phyloP scores from a whole-genome alignment of 1,140 invertebrate species.

The Carposina sasakii region DNA sequence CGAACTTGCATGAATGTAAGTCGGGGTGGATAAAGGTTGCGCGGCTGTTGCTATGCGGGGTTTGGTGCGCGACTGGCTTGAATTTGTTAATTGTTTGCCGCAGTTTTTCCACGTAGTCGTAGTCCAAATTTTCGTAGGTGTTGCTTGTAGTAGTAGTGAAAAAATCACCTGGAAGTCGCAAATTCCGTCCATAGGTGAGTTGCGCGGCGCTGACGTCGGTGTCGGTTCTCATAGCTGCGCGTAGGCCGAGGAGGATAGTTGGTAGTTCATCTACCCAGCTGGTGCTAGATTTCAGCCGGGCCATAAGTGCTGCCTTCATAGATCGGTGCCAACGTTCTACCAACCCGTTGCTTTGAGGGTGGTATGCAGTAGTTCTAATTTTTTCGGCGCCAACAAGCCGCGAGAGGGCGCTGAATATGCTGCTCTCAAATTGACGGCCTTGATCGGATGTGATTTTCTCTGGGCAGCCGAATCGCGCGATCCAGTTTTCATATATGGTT shows the following conservation, averaged over 20 bases:
- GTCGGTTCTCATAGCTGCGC: conserved; percentile 13
- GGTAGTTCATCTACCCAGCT: conserved; percentile 20
- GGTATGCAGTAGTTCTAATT: conserved; percentile 27
- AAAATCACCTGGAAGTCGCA: not conserved
- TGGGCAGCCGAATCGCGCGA: conserved; percentile 46
- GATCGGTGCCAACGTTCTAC: conserved; percentile 46
- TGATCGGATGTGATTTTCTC: conserved; percentile 38
- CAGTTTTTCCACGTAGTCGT: not conserved
- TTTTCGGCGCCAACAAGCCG: conserved; percentile 19
- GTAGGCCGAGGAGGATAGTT: conserved; percentile 31
- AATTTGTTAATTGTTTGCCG: not conserved
- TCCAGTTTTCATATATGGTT: conserved; percentile 41
- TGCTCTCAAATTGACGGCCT: conserved; percentile 29
- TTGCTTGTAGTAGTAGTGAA: no score
- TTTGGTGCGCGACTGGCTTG: not conserved
- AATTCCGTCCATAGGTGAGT: conserved; percentile 24
- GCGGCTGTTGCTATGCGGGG: not conserved
- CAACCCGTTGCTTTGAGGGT: conserved; percentile 48
- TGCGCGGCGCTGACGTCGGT: conserved; percentile 29
- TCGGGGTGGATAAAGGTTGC: conserved; percentile 1
- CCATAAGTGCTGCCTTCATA: conserved; percentile 40
- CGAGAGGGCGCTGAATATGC: conserved; percentile 24
- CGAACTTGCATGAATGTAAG: not conserved
- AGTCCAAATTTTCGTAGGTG: not conserved
- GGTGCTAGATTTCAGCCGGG: not conserved